Evolutionary conservation across 1,140 invertebrate genomes (phyloP).

Genomic region (Camponotus pennsylvanicus): DNA sequence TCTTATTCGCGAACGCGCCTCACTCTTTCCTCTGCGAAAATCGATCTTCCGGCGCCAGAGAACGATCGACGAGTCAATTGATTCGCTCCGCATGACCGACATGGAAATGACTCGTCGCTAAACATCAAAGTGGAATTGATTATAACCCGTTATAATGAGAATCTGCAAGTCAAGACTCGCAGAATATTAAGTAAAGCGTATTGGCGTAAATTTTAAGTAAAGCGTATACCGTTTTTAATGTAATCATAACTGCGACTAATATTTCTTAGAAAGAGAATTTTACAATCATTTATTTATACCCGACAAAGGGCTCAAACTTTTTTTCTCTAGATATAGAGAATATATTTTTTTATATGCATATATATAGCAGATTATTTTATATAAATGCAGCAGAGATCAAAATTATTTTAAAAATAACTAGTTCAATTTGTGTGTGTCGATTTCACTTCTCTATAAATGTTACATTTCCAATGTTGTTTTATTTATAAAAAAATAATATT

Average conservation of each 20-base stretch:
- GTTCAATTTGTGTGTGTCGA: no score
- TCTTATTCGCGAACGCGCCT: constrained; percentile 24
- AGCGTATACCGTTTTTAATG: background rate
- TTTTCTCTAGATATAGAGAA: background rate
- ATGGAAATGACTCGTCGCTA: background rate
- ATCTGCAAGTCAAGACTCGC: constrained; percentile 22
- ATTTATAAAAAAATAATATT: background rate
- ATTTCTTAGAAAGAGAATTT: background rate
- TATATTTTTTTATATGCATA: no score
- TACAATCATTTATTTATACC: background rate
- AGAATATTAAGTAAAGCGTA: background rate
- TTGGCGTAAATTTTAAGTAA: background rate
- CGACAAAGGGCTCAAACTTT: background rate
- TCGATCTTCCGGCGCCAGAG: background rate
- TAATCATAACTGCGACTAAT: background rate
- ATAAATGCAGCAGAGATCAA: no score
- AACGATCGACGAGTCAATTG: constrained; percentile 49
- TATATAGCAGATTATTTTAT: no score
- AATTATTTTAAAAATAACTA: no score
- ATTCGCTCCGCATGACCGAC: background rate
- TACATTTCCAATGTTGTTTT: no score
- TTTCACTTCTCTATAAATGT: no score
- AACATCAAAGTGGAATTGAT: constrained; percentile 1
- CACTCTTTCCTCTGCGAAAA: constrained; percentile 14
- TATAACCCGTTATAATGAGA: background rate